phyloP scores from a whole-genome alignment of 1,140 invertebrate genomes.

The Psilanteris sp. region DNA sequence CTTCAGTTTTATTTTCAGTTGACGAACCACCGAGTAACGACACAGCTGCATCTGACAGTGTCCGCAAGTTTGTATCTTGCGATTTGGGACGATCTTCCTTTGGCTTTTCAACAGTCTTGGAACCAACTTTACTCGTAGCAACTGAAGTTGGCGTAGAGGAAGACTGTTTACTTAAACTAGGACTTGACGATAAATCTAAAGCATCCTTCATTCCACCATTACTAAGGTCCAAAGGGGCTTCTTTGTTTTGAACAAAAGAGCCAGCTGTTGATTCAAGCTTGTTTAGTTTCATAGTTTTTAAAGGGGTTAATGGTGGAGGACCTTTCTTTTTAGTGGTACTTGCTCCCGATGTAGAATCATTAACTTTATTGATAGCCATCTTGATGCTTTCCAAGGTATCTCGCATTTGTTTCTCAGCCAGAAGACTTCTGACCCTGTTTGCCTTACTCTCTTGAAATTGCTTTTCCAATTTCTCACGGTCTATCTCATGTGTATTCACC shows the following conservation, averaged over 20 bases:
- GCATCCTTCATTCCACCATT: slow-evolving; percentile 51
- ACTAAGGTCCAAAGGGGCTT: slow-evolving; percentile 66
- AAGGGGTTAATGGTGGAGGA: slow-evolving; percentile 72
- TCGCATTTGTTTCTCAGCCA: slow-evolving; percentile 77
- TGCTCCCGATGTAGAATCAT: slow-evolving; percentile 24
- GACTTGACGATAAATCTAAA: slow-evolving; percentile 62
- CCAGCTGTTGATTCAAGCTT: slow-evolving; percentile 22
- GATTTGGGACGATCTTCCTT: slow-evolving; percentile 67
- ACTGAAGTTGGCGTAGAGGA: slow-evolving; percentile 14
- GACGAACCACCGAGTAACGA: slow-evolving; percentile 66
- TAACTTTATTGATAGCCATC: slow-evolving; percentile 69
- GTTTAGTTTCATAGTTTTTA: slow-evolving; percentile 66
- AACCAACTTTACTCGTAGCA: slow-evolving; percentile 11
- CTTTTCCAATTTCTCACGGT: slow-evolving; percentile 73
- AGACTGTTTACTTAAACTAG: slow-evolving; percentile 38
- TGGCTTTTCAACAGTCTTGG: slow-evolving; percentile 21
- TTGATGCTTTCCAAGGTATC: slow-evolving; percentile 73
- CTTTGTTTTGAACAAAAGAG: slow-evolving; percentile 41
- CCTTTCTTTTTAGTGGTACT: slow-evolving; percentile 69
- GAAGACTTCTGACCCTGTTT: slow-evolving; percentile 71
- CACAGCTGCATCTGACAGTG: slow-evolving; percentile 72
- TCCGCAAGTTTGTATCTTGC: slow-evolving; percentile 69
- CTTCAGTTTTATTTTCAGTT: slow-evolving; percentile 32
- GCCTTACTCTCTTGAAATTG: slow-evolving; percentile 74
- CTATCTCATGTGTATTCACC: slow-evolving; percentile 69